phyloP scores from a whole-genome alignment of 2,797 vertebrate species.

The Gymnothorax javanicus region DNA sequence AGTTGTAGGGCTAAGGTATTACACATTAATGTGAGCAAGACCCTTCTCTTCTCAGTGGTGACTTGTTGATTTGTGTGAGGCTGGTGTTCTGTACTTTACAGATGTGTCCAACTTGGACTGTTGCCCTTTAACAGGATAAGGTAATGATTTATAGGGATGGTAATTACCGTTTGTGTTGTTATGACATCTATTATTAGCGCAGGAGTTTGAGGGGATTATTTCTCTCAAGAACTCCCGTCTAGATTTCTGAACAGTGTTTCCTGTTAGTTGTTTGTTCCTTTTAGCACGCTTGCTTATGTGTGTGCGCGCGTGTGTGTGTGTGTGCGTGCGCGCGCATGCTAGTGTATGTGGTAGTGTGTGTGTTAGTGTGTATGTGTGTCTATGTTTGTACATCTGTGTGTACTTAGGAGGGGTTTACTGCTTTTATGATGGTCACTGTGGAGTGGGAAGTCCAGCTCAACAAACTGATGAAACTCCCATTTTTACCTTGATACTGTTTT shows the following conservation, averaged over 20 bases:
- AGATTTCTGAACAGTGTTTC: neutral
- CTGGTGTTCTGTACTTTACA: conserved; percentile 7
- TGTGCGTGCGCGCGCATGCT: neutral
- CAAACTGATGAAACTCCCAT: conserved; percentile 4
- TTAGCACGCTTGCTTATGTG: neutral
- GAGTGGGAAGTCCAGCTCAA: conserved; percentile 45
- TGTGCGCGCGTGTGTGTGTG: neutral
- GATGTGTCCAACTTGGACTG: neutral
- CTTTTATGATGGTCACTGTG: neutral
- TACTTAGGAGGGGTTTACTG: neutral
- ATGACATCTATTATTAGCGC: neutral
- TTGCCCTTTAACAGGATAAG: neutral
- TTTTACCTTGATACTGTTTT: conserved; percentile 46
- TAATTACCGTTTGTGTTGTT: neutral
- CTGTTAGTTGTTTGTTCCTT: neutral
- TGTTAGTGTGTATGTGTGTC: neutral
- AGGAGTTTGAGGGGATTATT: neutral
- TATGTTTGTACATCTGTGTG: neutral
- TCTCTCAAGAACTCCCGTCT: neutral
- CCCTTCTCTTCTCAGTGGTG: neutral
- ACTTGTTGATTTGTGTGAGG: neutral
- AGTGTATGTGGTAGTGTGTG: neutral
- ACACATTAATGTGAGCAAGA: neutral
- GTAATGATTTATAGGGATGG: conserved; percentile 15
- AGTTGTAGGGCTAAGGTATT: neutral